Evolutionary conservation across 1,140 invertebrate genomes (phyloP), one percentile per base, ranked within the genome.

Genomic region (Caenorhabditis remanei): DNA sequence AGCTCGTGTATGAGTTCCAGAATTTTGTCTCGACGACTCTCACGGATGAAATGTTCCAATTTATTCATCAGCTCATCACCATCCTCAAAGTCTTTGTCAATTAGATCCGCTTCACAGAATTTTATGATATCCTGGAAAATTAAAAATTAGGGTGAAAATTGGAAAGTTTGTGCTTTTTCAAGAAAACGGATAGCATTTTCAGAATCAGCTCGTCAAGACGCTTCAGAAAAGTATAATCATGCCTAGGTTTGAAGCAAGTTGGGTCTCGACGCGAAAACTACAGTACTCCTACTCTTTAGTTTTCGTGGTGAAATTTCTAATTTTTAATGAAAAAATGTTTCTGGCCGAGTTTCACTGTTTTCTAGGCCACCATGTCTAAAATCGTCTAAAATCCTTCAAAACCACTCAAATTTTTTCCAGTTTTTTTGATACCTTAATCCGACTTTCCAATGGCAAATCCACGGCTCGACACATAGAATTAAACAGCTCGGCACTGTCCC

Each of bases 1-100:
- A 89, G 58, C 61, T 89, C 85, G 4, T 79, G 24, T 6, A 84
- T 63, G 14, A 89, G 55, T 6, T 61, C 50, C 88, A 89, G 61
- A 79, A 89, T 86, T 88, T 56, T 84, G 7, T 56, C 82, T 6
- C 82, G 56, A 19, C 53, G 82, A 58, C 21, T 40, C n/a, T 84
- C 56, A 2, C 53, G 53, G 40, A 63, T 85, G 14, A 32, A 58
- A 4, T 16, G 11, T 19, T 55, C 86, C 19, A 71, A 48, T 2
- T 21, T 40, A 11, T 43, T 48, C 61, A 79, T 55, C 19, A 50
- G 8, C 50, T 83, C 50, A 16, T 87, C 86, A 41, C 32, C 65
- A 21, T 87, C 82, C 21, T 87, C 79, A 24, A 87, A 83, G 21
- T 71, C 86, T 46, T 83, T 83, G 14, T 83, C 55, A 11, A 79